Conservation (phyloP, 2,888 invertebrate genomes). For the Petrolisthes manimaculis region DNA sequence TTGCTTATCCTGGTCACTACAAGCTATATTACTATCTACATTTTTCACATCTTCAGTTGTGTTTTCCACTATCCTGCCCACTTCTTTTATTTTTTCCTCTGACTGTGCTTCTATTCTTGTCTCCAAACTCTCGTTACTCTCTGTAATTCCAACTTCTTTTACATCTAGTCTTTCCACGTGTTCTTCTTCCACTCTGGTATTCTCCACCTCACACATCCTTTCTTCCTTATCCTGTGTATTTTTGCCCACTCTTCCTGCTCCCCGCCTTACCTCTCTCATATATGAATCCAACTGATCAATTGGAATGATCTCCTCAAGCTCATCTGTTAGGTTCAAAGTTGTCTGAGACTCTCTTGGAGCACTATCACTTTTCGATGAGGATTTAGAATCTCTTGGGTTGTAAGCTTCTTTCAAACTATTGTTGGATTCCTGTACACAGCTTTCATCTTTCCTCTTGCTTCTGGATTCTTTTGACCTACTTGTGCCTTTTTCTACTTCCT, state of each 20-base stretch:
- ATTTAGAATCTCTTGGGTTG: neutral
- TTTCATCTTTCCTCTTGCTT: neutral
- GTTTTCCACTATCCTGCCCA: neutral
- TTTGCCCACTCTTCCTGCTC: constrained; percentile 4
- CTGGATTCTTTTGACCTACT: neutral
- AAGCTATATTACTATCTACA: neutral
- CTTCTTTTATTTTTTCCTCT: neutral
- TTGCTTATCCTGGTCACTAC: neutral
- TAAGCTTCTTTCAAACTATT: neutral
- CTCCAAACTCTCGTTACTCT: neutral
- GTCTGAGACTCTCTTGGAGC: neutral
- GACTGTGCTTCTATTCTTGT: neutral
- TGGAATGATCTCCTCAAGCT: constrained; percentile 51
- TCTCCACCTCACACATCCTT: neutral
- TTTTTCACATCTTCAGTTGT: neutral
- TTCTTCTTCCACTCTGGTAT: constrained; percentile 1
- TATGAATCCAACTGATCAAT: constrained; percentile 51
- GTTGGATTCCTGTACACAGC: neutral
- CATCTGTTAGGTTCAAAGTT: constrained; percentile 32
- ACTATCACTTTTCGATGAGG: neutral
- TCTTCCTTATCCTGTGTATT: neutral
- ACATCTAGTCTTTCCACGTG: neutral
- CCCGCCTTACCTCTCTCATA: constrained; percentile 37
- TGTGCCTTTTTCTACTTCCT: too few relatives aligned
- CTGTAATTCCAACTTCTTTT: neutral